These are phyloP conservation scores for Orgyia antiqua DNA, from an alignment of 2,888 invertebrate species.

Conservation along the genomic window DNA sequence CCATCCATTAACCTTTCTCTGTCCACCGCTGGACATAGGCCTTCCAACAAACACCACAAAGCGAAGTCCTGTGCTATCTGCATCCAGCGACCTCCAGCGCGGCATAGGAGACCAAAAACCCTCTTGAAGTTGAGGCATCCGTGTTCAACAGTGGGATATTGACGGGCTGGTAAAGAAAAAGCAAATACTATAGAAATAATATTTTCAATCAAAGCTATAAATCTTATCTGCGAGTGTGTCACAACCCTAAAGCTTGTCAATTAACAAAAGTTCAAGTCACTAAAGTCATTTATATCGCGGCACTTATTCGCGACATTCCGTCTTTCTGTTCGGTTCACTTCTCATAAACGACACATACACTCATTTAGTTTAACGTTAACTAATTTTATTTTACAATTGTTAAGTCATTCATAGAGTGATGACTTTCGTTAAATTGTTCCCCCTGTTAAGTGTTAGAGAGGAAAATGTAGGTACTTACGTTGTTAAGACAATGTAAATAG, in stretches of 20 bases:
- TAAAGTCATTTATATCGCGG: slow-evolving; percentile 42
- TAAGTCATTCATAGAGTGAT: slow-evolving; percentile 11
- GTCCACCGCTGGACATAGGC: too few relatives aligned
- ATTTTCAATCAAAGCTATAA: too few relatives aligned
- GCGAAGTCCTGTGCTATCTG: too few relatives aligned
- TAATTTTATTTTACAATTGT: slow-evolving; percentile 21
- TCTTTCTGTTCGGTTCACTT: slow-evolving; percentile 26
- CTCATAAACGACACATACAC: slow-evolving; percentile 17
- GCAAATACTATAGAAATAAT: too few relatives aligned
- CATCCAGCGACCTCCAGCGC: too few relatives aligned
- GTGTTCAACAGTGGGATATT: not conserved
- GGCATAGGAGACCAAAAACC: not conserved
- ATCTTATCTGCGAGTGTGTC: too few relatives aligned
- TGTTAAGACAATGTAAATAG: not conserved
- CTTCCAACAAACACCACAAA: too few relatives aligned
- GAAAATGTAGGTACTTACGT: not conserved
- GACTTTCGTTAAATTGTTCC: slow-evolving; percentile 3
- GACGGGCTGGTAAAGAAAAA: not conserved
- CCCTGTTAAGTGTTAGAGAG: too few relatives aligned
- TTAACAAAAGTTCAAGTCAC: slow-evolving; percentile 50
- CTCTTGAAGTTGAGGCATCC: not conserved
- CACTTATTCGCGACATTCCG: slow-evolving; percentile 34
- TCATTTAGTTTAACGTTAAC: slow-evolving; percentile 27
- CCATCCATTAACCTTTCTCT: too few relatives aligned
- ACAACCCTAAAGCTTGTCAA: slow-evolving; percentile 35